These are phyloP conservation scores for Pollenia labialis DNA, from an alignment of 2,888 invertebrate species.

Conservation along the genomic window DNA sequence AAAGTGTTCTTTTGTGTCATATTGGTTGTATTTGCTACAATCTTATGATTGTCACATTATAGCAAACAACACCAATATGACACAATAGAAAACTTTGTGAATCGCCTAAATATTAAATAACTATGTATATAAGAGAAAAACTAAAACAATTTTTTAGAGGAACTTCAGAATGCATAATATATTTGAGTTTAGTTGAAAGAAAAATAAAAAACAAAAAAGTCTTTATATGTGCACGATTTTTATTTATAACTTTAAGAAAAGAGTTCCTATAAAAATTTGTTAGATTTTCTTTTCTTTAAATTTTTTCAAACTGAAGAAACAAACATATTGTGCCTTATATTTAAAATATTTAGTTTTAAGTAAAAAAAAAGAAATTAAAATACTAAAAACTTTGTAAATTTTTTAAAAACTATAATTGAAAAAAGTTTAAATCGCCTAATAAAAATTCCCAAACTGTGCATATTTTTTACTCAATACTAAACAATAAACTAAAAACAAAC, in stretches of 20 bases:
- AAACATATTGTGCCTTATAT: constrained; percentile 76
- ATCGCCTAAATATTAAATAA: too few relatives aligned
- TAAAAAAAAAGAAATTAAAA: constrained; percentile 20
- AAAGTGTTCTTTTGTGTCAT: background rate
- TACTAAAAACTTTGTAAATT: constrained; percentile 44
- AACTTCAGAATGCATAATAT: background rate
- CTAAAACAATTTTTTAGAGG: constrained; percentile 9
- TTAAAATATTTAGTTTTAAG: constrained; percentile 60
- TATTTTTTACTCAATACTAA: constrained; percentile 66
- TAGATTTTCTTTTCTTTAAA: constrained; percentile 7
- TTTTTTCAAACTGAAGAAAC: constrained; percentile 69
- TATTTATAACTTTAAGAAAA: background rate
- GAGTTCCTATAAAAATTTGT: constrained; percentile 46
- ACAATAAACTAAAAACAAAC: constrained; percentile 31
- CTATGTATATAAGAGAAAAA: background rate
- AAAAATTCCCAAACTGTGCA: constrained; percentile 69
- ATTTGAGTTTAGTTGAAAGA: too few relatives aligned
- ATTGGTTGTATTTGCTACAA: too few relatives aligned
- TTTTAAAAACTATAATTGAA: constrained; percentile 71
- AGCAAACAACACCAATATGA: too few relatives aligned
- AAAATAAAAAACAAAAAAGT: background rate
- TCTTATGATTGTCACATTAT: too few relatives aligned
- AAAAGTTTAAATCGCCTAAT: constrained; percentile 42
- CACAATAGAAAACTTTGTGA: too few relatives aligned
- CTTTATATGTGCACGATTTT: background rate